Evolutionary conservation across 2,797 vertebrate genomes (phyloP).

Genomic region (Acrossocheilus fasciatus): DNA sequence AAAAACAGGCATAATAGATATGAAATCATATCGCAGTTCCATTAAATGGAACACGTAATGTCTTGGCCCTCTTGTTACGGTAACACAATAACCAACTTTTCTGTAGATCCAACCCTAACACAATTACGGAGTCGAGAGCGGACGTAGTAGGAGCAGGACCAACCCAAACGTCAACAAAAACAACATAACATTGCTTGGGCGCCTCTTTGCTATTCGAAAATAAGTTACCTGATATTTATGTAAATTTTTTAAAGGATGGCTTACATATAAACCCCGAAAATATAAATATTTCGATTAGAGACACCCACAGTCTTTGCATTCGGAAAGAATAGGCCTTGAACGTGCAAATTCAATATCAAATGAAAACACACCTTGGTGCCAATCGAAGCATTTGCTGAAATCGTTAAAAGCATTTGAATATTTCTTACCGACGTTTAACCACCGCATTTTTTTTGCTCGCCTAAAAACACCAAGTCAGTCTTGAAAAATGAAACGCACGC

Average conservation of each 20-base stretch:
- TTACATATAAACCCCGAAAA: constrained; percentile 1
- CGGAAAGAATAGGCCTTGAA: constrained; percentile 37
- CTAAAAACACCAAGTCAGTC: constrained; percentile 11
- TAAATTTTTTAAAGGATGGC: constrained; percentile 15
- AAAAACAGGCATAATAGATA: constrained; percentile 85
- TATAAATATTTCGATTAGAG: constrained; percentile 21
- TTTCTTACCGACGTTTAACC: constrained; percentile 34
- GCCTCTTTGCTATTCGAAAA: constrained; percentile 46
- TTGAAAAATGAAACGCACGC: constrained; percentile 34
- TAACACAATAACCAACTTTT: constrained; percentile 83
- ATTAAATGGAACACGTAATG: constrained; percentile 83
- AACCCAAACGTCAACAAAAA: constrained; percentile 74
- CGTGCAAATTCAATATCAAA: constrained; percentile 43
- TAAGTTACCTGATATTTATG: constrained; percentile 37
- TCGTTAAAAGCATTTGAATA: constrained; percentile 48
- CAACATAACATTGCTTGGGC: constrained; percentile 49
- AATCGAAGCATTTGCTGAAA: constrained; percentile 49
- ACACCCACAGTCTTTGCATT: constrained; percentile 17
- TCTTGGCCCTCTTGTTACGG: constrained; percentile 78
- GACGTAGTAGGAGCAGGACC: constrained; percentile 56
- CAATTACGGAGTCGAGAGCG: constrained; percentile 66
- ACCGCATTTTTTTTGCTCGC: constrained; percentile 4
- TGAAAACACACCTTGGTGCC: constrained; percentile 43
- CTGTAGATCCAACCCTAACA: constrained; percentile 77
- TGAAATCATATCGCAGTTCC: constrained; percentile 86